Evolutionary conservation across 2,888 invertebrate genomes (phyloP).

Genomic region (Steromphala cineraria): DNA sequence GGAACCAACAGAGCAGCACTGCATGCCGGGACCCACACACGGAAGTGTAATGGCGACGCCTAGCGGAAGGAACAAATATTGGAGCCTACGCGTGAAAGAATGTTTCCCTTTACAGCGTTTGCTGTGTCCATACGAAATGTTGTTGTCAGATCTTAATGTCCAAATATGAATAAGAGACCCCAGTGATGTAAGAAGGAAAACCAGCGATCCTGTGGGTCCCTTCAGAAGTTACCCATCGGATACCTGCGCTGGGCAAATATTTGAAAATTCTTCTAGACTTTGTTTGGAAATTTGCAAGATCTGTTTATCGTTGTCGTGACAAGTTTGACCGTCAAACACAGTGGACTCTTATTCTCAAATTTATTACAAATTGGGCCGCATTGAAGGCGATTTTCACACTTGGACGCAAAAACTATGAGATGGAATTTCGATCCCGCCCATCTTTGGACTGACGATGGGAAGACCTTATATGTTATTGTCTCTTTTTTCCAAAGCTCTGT

Average conservation of each 20-base stretch:
- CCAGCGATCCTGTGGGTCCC: neutral
- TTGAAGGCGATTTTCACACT: neutral
- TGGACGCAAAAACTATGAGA: neutral
- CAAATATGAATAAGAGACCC: neutral
- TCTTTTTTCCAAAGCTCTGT: neutral
- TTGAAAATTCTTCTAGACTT: neutral
- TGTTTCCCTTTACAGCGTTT: neutral
- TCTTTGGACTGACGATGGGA: neutral
- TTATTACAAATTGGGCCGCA: neutral
- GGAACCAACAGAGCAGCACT: neutral
- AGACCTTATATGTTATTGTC: too few species aligned
- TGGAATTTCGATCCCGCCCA: neutral
- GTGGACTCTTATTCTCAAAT: neutral
- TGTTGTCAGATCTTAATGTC: neutral
- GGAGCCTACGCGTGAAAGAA: conserved; percentile 7
- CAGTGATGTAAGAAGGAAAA: neutral
- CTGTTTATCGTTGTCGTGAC: neutral
- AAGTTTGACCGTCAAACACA: neutral
- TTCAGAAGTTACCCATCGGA: neutral
- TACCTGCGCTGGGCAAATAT: neutral
- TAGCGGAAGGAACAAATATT: conserved; percentile 28
- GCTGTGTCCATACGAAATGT: neutral
- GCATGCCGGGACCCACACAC: neutral
- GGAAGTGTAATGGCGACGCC: conserved; percentile 15
- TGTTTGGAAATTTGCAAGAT: conserved; percentile 2